phyloP scores from a whole-genome alignment of 2,797 vertebrate genomes.

The Craterocephalus amniculus region DNA sequence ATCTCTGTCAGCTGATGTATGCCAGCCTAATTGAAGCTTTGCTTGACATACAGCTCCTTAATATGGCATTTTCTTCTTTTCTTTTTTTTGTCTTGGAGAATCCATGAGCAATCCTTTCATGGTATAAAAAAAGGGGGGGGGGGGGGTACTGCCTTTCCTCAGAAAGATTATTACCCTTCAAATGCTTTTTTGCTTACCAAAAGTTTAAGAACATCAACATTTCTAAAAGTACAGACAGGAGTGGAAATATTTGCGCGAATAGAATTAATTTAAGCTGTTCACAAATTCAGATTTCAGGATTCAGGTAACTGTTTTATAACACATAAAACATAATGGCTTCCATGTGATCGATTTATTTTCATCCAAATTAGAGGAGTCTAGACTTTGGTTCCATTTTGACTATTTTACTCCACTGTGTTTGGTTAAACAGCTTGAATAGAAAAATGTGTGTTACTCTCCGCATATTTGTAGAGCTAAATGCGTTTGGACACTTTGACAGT shows the following conservation, averaged over 20 bases:
- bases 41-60: conserved; percentile 47
- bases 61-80: conserved; percentile 21
- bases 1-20: conserved; percentile 44
- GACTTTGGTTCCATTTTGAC: neutral
- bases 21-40: conserved; percentile 61
- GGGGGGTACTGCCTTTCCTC: neutral
- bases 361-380: neutral
- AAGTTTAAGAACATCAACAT: neutral
- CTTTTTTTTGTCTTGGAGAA: conserved; percentile 32
- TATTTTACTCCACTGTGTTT: neutral
- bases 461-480: neutral
- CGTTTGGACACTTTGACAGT: neutral
- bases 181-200: conserved; percentile 1
- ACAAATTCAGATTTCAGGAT: neutral
- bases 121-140: neutral
- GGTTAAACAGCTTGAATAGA: neutral
- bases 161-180: conserved; percentile 10
- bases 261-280: neutral
- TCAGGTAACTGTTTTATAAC: neutral
- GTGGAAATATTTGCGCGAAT: neutral
- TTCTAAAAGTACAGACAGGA: neutral
- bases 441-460: neutral
- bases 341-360: too few relatives aligned
- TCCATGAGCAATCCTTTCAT: conserved; percentile 24
- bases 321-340: too few relatives aligned